phyloP scores from a whole-genome alignment of 2,888 invertebrate species.

The Philopedon plagiatum region DNA sequence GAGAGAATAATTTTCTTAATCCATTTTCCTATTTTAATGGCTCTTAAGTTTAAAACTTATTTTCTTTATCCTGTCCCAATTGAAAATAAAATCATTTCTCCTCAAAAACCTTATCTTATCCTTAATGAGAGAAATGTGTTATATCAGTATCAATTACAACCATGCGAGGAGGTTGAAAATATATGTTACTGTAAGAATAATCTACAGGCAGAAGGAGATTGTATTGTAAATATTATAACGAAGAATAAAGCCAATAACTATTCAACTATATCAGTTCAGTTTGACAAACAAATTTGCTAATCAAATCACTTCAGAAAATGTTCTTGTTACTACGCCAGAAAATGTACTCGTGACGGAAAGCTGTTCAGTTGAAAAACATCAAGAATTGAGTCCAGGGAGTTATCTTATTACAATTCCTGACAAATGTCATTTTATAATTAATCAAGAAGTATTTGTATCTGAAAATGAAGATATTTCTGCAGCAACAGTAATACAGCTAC shows the following conservation, averaged over 20 bases:
- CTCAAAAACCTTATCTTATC: slow-evolving; percentile 8
- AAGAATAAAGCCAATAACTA: background rate
- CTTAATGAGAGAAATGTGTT: too few relatives aligned
- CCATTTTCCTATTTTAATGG: background rate
- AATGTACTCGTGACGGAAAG: background rate
- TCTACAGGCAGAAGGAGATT: background rate
- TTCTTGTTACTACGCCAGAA: background rate
- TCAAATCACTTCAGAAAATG: background rate
- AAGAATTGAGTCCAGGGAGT: background rate
- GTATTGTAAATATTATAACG: background rate
- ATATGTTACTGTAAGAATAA: slow-evolving; percentile 7
- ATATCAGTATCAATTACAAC: slow-evolving; percentile 11
- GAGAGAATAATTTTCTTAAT: slow-evolving; percentile 4
- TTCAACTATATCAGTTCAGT: background rate
- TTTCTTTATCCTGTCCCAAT: slow-evolving; percentile 15
- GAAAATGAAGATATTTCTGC: too few relatives aligned
- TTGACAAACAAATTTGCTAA: background rate
- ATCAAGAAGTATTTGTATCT: too few relatives aligned
- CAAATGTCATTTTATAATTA: background rate
- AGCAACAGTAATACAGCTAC: background rate
- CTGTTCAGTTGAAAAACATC: background rate
- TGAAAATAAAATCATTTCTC: slow-evolving; percentile 14
- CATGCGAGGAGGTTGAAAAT: slow-evolving; percentile 7
- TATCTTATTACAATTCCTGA: background rate
- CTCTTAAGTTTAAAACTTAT: background rate